phyloP scores from a whole-genome alignment of 1,140 invertebrate species.

The Pseudachorutes palmiensis region DNA sequence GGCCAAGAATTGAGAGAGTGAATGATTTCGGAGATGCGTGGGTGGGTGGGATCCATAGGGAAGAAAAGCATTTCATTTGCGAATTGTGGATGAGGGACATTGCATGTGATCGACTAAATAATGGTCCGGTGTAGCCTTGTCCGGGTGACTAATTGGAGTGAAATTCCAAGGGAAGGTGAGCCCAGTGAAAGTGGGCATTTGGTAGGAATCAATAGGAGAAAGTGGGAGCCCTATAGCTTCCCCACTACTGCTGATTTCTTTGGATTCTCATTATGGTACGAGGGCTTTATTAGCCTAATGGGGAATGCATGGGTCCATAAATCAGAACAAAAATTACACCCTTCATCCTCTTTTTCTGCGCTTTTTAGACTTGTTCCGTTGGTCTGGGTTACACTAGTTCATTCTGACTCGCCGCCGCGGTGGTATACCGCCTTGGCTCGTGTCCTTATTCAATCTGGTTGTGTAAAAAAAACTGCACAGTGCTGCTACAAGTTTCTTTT shows the following conservation, averaged over 20 bases:
- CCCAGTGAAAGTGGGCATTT: neutral
- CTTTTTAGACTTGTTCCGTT: neutral
- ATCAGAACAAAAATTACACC: conserved; percentile 37
- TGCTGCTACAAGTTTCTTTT: conserved; percentile 3
- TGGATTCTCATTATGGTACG: conserved; percentile 33
- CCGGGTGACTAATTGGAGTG: conserved; percentile 16
- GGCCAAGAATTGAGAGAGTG: neutral
- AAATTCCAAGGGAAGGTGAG: conserved; percentile 4
- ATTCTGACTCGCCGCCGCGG: neutral
- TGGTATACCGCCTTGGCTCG: neutral
- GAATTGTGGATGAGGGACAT: no score
- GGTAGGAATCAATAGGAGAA: conserved; percentile 7
- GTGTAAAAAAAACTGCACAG: neutral
- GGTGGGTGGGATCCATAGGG: no score
- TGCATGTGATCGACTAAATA: no score
- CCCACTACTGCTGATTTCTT: conserved; percentile 3
- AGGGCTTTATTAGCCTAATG: conserved; percentile 38
- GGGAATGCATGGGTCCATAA: conserved; percentile 35
- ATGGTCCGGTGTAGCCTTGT: no score
- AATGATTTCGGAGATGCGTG: no score
- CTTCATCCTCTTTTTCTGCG: conserved; percentile 28
- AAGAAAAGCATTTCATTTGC: no score
- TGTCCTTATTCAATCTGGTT: neutral
- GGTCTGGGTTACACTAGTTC: no score
- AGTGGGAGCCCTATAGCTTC: neutral